Evolutionary conservation across 2,113 vertebrate species (phyloP).

Genomic region (Chloropsis hardwickii): DNA sequence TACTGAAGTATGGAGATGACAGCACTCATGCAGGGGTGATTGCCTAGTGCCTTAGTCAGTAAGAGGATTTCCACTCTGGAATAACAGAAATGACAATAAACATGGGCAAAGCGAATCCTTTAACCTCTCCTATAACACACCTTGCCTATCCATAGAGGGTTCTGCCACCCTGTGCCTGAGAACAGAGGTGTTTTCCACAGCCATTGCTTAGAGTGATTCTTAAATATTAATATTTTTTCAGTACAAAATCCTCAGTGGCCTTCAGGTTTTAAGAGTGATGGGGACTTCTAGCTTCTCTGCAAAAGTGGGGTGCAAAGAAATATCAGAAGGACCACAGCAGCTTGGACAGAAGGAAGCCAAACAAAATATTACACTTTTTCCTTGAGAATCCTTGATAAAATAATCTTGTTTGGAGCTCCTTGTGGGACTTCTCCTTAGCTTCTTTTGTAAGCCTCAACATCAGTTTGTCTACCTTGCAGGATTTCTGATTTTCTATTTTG

Average conservation of each 20-base stretch:
- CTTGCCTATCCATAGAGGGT: not conserved
- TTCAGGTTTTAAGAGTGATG: not conserved
- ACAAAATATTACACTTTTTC: not conserved
- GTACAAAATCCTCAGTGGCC: not conserved
- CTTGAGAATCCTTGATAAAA: not conserved
- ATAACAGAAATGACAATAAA: not conserved
- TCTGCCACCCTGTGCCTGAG: not conserved
- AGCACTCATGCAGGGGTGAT: not conserved
- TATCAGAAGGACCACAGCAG: not conserved
- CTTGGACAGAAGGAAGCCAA: not conserved
- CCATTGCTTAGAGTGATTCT: not conserved
- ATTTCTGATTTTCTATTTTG: not conserved
- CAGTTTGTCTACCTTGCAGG: not conserved
- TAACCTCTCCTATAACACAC: not conserved
- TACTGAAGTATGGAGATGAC: not conserved
- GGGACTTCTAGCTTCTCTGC: not conserved
- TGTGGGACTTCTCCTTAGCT: not conserved
- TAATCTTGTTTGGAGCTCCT: not conserved
- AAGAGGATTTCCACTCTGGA: not conserved
- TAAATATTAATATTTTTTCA: not conserved
- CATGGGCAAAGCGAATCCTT: not conserved
- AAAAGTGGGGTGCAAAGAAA: not conserved
- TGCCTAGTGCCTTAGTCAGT: not conserved
- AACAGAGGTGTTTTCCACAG: not conserved
- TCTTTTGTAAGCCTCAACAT: not conserved